Evolutionary conservation across 1,140 invertebrate genomes (phyloP).

Genomic region (Halesus radiatus): DNA sequence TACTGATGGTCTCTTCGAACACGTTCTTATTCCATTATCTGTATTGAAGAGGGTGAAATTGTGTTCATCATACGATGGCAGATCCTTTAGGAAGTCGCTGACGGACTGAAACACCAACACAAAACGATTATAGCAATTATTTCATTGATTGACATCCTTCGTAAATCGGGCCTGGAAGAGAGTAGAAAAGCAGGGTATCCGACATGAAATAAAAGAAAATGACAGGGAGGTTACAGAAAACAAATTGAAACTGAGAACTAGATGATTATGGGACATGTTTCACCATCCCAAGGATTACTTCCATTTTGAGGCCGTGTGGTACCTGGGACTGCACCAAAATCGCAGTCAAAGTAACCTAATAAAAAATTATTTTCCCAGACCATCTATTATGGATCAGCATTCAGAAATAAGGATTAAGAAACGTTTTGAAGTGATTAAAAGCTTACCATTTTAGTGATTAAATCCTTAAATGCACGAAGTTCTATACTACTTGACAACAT

Average conservation of each 20-base stretch:
- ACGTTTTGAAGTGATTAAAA: background rate
- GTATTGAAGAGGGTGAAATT: conserved; percentile 93
- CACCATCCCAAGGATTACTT: conserved; percentile 6
- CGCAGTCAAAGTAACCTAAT: conserved; percentile 11
- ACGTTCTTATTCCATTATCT: conserved; percentile 86
- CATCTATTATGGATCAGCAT: background rate
- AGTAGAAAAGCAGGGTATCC: too few species aligned
- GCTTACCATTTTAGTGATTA: conserved; percentile 28
- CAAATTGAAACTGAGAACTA: background rate
- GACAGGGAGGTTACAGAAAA: background rate
- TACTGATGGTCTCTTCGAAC: conserved; percentile 88
- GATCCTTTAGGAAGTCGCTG: conserved; percentile 90
- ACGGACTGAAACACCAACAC: conserved; percentile 74
- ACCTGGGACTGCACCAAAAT: background rate
- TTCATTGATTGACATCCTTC: background rate
- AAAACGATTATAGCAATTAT: background rate
- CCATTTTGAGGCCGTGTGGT: conserved; percentile 19
- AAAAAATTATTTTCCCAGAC: background rate
- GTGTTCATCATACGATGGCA: conserved; percentile 90
- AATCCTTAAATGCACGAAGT: conserved; percentile 16
- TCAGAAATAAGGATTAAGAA: background rate
- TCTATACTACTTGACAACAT: conserved; percentile 44
- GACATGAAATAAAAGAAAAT: too few species aligned
- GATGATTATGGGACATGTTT: background rate
- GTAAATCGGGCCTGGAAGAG: too few species aligned